Percentiles rank a stretch among this genome's conserved stretches.
phyloP scores from a whole-genome alignment of 2,113 vertebrate genomes.

The Periophthalmus modestus region DNA sequence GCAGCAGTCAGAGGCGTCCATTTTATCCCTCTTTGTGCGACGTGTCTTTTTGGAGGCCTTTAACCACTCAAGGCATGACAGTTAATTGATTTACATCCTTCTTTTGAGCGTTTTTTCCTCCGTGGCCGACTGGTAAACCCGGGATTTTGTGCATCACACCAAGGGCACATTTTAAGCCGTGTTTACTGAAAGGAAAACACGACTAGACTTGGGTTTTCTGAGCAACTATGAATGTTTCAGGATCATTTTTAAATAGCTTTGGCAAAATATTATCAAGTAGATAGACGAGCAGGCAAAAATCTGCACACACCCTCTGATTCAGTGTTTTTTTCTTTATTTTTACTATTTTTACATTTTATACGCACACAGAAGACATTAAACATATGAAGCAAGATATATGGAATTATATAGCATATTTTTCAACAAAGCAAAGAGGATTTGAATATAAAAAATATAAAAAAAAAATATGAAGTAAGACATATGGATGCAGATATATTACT shows the following conservation, averaged over 20 bases:
- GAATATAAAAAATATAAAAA: no score
- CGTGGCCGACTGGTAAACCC: background rate
- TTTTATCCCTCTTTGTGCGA: constrained; percentile 45
- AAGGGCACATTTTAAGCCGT: background rate
- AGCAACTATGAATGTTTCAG: background rate
- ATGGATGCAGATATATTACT: no score
- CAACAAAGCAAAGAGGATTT: no score
- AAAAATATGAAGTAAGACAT: no score
- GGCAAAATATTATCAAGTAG: background rate
- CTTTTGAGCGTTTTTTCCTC: constrained; percentile 17
- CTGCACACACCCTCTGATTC: no score
- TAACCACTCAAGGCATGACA: constrained; percentile 85
- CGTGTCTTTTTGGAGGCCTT: constrained; percentile 52
- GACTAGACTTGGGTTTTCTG: background rate
- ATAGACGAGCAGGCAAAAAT: background rate
- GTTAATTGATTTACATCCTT: constrained; percentile 33
- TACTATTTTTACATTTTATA: no score
- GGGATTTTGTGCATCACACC: background rate
- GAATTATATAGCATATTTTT: no score
- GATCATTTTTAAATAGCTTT: background rate
- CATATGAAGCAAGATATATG: no score
- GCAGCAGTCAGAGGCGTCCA: constrained; percentile 73
- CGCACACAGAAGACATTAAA: no score
- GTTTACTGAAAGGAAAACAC: background rate
- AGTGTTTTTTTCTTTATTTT: no score